phyloP scores from a whole-genome alignment of 2,888 invertebrate genomes.

The Mayetiola destructor region DNA sequence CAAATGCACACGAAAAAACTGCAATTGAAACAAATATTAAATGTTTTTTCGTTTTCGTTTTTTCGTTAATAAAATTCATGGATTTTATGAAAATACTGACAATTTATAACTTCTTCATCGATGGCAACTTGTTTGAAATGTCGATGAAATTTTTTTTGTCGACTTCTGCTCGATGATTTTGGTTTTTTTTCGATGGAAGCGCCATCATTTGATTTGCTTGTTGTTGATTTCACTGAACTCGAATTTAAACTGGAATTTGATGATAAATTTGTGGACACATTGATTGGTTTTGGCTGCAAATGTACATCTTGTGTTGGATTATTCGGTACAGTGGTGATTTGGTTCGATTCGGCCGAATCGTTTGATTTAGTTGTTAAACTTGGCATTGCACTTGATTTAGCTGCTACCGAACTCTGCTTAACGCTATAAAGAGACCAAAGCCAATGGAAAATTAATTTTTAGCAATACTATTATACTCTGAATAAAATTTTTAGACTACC shows the following conservation, averaged over 20 bases:
- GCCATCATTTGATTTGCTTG: conserved; percentile 21
- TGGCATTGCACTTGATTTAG: no score
- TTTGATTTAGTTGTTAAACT: no score
- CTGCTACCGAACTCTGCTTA: no score
- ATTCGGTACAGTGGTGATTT: no score
- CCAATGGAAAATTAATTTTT: no score
- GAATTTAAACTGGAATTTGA: neutral
- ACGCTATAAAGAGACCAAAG: no score
- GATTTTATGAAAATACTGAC: conserved; percentile 38
- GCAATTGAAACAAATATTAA: conserved; percentile 26
- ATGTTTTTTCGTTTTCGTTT: neutral
- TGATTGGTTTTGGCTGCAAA: conserved; percentile 16
- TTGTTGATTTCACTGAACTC: conserved; percentile 15
- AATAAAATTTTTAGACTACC: no score
- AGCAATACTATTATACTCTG: no score
- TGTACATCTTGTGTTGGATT: conserved; percentile 20
- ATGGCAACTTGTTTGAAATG: conserved; percentile 73
- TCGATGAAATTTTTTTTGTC: conserved; percentile 80
- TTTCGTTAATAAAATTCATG: neutral
- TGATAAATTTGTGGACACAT: neutral
- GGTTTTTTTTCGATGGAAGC: conserved; percentile 32
- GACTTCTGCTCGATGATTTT: conserved; percentile 36
- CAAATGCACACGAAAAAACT: conserved; percentile 87
- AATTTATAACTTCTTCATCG: conserved; percentile 74
- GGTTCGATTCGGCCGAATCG: no score